Conservation (phyloP, 2,113 vertebrate genomes). For the Neolamprologus devosi region DNA sequence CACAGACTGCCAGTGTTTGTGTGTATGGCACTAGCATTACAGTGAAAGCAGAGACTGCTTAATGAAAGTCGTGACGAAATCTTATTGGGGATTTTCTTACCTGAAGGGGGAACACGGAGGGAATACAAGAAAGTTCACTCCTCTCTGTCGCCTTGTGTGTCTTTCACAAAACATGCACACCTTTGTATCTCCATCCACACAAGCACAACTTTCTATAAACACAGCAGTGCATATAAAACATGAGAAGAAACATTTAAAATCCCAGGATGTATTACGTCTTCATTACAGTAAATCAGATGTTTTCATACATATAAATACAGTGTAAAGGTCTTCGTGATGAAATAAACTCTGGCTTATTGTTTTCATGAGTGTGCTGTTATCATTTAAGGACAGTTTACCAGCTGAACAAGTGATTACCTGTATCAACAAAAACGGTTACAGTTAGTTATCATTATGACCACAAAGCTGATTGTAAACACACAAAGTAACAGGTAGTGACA, state of each 20-base stretch:
- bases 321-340: constrained; percentile 8
- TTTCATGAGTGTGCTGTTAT: background rate
- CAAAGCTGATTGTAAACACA: background rate
- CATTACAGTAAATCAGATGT: constrained; percentile 4
- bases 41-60: constrained; percentile 54
- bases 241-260: background rate
- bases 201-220: background rate
- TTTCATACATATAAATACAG: constrained; percentile 20
- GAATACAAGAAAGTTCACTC: background rate
- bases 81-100: constrained; percentile 34
- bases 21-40: constrained; percentile 34
- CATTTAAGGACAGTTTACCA: background rate
- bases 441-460: background rate
- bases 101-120: constrained; percentile 4
- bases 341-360: background rate
- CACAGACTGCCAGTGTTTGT: constrained; percentile 2
- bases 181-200: background rate
- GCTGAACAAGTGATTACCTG: background rate
- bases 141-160: background rate
- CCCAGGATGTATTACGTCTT: constrained; percentile 21
- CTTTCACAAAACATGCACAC: background rate
- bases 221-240: background rate
- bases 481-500: background rate
- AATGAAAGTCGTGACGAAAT: constrained; percentile 32
- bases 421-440: background rate